Evolutionary conservation across 1,140 invertebrate genomes (phyloP).

Genomic region (Agraylea sexmaculata): DNA sequence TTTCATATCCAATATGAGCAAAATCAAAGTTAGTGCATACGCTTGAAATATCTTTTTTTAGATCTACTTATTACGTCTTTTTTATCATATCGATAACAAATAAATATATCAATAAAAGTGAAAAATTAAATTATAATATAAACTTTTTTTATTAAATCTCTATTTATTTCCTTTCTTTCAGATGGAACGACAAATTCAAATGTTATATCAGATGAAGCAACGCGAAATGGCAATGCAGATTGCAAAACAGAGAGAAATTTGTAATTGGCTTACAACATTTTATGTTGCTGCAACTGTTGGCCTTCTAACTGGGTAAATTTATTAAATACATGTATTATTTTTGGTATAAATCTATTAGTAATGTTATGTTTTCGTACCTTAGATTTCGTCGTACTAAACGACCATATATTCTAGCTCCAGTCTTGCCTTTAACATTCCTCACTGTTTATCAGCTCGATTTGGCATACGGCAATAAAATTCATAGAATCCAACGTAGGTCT

Average conservation of each 20-base stretch:
- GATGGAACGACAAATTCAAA: constrained; percentile 63
- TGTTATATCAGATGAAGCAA: constrained; percentile 68
- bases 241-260: constrained; percentile 56
- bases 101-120: neutral
- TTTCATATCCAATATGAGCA: constrained; percentile 54
- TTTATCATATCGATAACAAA: neutral
- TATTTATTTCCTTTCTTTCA: constrained; percentile 23
- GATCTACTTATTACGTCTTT: neutral
- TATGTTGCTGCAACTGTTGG: constrained; percentile 45
- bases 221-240: constrained; percentile 58
- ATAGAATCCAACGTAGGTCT: constrained; percentile 56
- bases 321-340: constrained; percentile 5
- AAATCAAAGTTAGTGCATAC: constrained; percentile 42
- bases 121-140: constrained; percentile 1
- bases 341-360: constrained; percentile 1
- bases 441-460: constrained; percentile 62
- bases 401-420: constrained; percentile 45
- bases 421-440: constrained; percentile 57
- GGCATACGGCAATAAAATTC: constrained; percentile 64
- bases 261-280: constrained; percentile 60
- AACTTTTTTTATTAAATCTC: neutral
- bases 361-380: constrained; percentile 19
- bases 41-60: neutral
- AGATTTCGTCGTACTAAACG: constrained; percentile 50
- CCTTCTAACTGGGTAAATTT: constrained; percentile 47